These are phyloP conservation scores for Nyctibius grandis DNA, from an alignment of 2,797 vertebrate genomes.

Conservation along the genomic window DNA sequence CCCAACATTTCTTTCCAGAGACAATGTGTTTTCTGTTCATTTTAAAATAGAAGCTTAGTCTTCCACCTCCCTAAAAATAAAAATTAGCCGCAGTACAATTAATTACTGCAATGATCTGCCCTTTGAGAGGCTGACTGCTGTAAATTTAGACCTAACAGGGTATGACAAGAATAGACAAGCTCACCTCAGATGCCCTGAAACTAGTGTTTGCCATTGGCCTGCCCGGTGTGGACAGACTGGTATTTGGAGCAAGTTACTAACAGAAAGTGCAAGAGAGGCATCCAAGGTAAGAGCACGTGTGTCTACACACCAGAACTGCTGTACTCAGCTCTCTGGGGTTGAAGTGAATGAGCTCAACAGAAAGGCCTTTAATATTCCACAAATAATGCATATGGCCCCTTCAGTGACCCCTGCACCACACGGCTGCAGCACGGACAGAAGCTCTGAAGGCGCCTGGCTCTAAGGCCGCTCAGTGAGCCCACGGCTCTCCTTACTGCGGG, in stretches of 20 bases:
- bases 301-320: neutral
- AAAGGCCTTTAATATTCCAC: neutral
- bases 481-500: neutral
- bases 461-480: neutral
- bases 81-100: neutral
- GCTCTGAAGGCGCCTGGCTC: neutral
- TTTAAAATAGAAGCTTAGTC: slow-evolving; percentile 4
- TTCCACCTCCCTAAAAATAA: neutral
- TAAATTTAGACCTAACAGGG: neutral
- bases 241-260: neutral
- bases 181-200: neutral
- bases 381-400: neutral
- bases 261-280: neutral
- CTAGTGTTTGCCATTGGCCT: neutral
- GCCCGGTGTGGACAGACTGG: neutral
- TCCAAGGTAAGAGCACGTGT: neutral
- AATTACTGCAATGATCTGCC: neutral
- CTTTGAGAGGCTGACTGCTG: slow-evolving; percentile 21
- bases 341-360: neutral
- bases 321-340: neutral
- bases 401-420: no score
- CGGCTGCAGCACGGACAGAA: neutral
- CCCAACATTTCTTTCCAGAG: neutral
- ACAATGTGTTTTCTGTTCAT: slow-evolving; percentile 28
- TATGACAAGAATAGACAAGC: neutral